Conservation (phyloP, 2,888 invertebrate genomes). For the Andrena flavipes region DNA sequence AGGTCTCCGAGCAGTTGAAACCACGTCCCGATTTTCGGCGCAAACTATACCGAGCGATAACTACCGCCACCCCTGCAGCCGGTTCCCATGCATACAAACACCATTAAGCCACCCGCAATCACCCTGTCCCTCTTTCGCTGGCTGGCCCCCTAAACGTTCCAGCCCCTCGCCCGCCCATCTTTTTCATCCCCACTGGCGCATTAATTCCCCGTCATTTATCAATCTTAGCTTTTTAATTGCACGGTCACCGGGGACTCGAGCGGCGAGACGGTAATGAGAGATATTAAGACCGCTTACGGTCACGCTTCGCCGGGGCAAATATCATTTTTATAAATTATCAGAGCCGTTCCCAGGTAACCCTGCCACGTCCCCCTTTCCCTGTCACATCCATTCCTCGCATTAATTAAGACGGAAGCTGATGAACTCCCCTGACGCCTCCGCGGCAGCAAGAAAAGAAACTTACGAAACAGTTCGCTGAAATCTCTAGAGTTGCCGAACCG, state of each 20-base stretch:
- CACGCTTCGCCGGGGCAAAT: conserved; percentile 72
- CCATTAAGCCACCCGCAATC: conserved; percentile 86
- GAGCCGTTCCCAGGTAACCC: conserved; percentile 22
- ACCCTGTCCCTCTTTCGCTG: conserved; percentile 84
- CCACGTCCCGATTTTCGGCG: conserved; percentile 64
- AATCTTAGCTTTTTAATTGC: conserved; percentile 84
- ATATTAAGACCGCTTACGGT: conserved; percentile 80
- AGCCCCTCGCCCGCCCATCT: conserved; percentile 58
- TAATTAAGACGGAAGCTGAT: conserved; percentile 38
- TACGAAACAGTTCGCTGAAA: neutral
- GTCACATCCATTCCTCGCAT: conserved; percentile 36
- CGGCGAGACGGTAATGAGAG: conserved; percentile 78
- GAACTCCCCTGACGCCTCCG: neutral
- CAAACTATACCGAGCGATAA: conserved; percentile 68
- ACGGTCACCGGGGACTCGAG: conserved; percentile 75
- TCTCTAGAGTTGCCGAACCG: neutral
- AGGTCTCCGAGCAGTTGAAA: conserved; percentile 73
- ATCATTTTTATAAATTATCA: conserved; percentile 74
- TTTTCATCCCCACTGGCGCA: conserved; percentile 70
- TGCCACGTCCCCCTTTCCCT: neutral
- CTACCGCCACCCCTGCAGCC: conserved; percentile 71
- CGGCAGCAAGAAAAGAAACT: neutral
- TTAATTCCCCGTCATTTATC: conserved; percentile 84
- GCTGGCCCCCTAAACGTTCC: conserved; percentile 68
- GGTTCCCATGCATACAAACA: conserved; percentile 82